Base-by-base conservation (phyloP, 2,888 invertebrate species). In the Lycocerus yunnanus region DNA sequence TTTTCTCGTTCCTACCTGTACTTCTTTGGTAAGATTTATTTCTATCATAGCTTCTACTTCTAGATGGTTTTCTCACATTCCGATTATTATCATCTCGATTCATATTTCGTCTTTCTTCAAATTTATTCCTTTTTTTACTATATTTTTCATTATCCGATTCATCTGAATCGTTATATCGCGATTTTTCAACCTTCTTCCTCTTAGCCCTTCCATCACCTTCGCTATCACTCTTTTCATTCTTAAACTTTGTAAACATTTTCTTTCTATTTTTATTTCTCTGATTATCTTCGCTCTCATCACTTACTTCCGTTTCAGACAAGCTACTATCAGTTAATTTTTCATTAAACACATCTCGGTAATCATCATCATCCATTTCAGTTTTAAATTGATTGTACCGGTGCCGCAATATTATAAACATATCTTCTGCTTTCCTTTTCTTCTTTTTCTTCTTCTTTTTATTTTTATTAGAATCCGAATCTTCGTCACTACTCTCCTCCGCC, bases 321-420 rank as follows among this genome's bases (percentile, higher is more conserved):
- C 83, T 79, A 84, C 83, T 84, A 87, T 83, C 81, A 84, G 84
- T 15, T 86, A 84, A 83, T 87, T 86, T 83, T 81, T 86, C 87
- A 86, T 85, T 82, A 83, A 87, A 80, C 80, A 87, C 85, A 78
- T 87, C 84, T 69, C 84, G 79, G 71, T 87, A 78, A 78, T 87
- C 87, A 65, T 83, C 78, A 78, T 86, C 84, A 2, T 84, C 89
- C 15, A 90, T 83, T 83, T 89, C 86, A 77, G 89, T 89, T 83
- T 91, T 90, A 0, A 94, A 86, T 77, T 92, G 91, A 83, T 90
- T 93, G 75, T 93, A 91, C 84, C 93, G 94, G 77, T 91, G 91
- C 79, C 93, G 92, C 70, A 95, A 87, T 80, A 93, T 89, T 77
- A 90, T 89, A 84, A 94, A 94, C 15, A 95, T 87, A 81, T 91